Evolutionary conservation across 2,888 invertebrate genomes (phyloP), one percentile per base, ranked within the genome.

Genomic region (Xestoiulus laeticollis): DNA sequence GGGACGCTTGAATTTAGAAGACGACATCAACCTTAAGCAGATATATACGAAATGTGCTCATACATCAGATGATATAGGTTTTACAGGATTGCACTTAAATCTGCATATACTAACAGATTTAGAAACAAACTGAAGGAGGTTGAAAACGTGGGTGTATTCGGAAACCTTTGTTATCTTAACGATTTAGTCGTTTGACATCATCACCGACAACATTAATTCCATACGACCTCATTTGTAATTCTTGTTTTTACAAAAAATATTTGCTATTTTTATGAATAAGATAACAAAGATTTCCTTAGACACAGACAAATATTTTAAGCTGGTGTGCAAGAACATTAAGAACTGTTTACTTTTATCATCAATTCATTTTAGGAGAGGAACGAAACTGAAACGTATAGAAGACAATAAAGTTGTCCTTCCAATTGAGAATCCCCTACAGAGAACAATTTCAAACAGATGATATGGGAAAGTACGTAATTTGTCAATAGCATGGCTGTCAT

Each of bases 1-100:
- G 78, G 30, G 78, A 78, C 78, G 30, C 30, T 30, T 78, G 78
- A 78, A 78, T 78, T 78, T 78, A 78, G 78, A 78, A 14, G 78
- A 78, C 26, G 30, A 22, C 78, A 78, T 78, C 78, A 78, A 78
- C 30, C 26, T 78, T 78, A 78, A 78, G 78, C 14, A 78, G 78
- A 78, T 14, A 30, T 78, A 48, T 12, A 14, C 12, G 30, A 78
- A 8, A 38, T 38, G 38, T 38, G 38, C 38, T 1, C 38, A 5
- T n/a, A 68, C 4, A 68, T 68, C 4, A 0, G n/a, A 26, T 6
- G 26, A 78, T 26, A n/a, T n/a, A 8, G 8, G n/a, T 19, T 3
- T 59, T 19, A n/a, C 53, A 19, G 6, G 5, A 1, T 59, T 5
- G n/a, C 53, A n/a, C 22, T 68, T 68, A 26, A 26, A 68, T 68